A percentile compares a stretch with the other conserved stretches of the same genome.
Conservation (phyloP, 2,888 invertebrate species). For the Falcaria lacertinaria region DNA sequence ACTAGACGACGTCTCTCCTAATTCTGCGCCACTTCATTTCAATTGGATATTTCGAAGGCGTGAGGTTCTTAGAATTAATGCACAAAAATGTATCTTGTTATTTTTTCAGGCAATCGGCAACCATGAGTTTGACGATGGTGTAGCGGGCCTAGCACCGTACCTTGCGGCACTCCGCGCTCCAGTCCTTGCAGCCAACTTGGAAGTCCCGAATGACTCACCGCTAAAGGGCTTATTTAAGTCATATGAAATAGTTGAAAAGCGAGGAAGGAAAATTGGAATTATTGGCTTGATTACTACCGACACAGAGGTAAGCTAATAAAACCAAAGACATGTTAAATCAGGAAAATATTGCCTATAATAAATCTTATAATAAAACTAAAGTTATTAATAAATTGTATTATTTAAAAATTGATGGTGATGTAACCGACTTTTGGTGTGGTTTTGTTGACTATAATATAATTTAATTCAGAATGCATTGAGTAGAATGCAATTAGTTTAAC, state of each 20-base stretch:
- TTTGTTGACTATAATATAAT: too few relatives aligned
- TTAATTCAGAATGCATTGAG: too few relatives aligned
- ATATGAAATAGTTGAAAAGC: constrained; percentile 81
- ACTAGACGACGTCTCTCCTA: too few relatives aligned
- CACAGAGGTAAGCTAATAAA: constrained; percentile 72
- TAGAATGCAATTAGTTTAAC: too few relatives aligned
- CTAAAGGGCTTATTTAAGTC: constrained; percentile 81
- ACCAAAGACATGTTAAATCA: neutral
- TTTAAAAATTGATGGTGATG: too few relatives aligned
- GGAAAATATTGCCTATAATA: constrained; percentile 3
- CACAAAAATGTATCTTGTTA: too few relatives aligned
- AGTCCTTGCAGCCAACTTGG: constrained; percentile 86
- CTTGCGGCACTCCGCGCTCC: constrained; percentile 82
- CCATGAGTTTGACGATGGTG: constrained; percentile 90
- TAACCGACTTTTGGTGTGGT: too few relatives aligned
- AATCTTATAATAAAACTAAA: too few relatives aligned
- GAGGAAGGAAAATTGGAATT: constrained; percentile 85
- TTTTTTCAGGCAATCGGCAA: constrained; percentile 86
- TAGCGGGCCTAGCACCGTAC: constrained; percentile 85
- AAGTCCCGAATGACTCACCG: constrained; percentile 82
- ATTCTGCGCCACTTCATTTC: too few relatives aligned
- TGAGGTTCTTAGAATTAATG: too few relatives aligned
- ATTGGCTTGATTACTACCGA: constrained; percentile 87
- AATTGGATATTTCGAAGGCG: too few relatives aligned
- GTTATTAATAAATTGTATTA: too few relatives aligned